phyloP scores from a whole-genome alignment of 2,113 vertebrate species.

The Dermatemys mawii region DNA sequence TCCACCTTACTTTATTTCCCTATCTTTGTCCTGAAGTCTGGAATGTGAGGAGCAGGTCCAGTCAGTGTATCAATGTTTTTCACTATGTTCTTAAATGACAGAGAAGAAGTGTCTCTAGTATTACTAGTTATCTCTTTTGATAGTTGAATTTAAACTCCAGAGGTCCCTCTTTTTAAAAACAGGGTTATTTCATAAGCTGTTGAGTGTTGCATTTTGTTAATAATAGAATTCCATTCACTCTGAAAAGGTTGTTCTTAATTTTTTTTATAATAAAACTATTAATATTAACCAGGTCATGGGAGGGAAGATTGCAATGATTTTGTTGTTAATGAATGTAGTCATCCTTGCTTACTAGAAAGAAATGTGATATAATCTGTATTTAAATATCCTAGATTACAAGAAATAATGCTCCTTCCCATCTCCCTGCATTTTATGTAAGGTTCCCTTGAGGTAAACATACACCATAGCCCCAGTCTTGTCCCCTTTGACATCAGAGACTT shows the following conservation, averaged over 20 bases:
- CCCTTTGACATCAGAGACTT: background rate
- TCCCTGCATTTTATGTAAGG: background rate
- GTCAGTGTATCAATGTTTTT: background rate
- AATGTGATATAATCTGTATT: background rate
- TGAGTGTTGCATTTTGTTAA: background rate
- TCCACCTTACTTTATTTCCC: background rate
- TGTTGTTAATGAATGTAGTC: background rate
- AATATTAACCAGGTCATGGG: background rate
- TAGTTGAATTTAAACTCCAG: background rate
- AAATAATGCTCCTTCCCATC: background rate
- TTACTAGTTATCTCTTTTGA: background rate
- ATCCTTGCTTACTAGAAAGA: background rate
- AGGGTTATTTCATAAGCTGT: background rate
- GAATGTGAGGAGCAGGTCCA: background rate
- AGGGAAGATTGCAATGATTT: background rate
- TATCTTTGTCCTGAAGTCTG: background rate
- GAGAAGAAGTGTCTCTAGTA: background rate
- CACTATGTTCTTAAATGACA: background rate
- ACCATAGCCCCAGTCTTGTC: fast-evolving
- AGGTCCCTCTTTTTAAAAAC: background rate
- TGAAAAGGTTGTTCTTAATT: background rate
- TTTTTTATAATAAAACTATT: background rate
- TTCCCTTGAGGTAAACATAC: background rate
- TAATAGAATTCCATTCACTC: background rate
- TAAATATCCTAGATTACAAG: background rate